Conservation (phyloP, 2,113 vertebrate genomes). For the Galemys pyrenaicus region DNA sequence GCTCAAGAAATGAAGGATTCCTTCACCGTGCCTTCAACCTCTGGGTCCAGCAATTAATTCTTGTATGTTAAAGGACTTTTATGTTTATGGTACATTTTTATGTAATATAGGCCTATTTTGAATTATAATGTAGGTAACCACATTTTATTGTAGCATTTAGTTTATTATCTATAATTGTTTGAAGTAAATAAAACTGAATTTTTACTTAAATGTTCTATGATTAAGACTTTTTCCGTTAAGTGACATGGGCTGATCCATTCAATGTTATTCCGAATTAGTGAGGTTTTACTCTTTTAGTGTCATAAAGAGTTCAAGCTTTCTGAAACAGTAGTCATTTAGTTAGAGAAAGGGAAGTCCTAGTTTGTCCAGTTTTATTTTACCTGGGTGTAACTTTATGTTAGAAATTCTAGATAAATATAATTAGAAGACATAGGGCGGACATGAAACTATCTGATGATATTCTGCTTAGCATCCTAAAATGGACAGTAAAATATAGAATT, state of each 20-base stretch:
- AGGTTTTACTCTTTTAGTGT: conserved; percentile 72
- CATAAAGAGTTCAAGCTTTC: conserved; percentile 32
- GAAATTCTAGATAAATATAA: not conserved
- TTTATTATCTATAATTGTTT: conserved; percentile 55
- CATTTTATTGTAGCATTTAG: conserved; percentile 67
- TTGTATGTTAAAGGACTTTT: conserved; percentile 83
- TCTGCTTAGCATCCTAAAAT: conserved; percentile 30
- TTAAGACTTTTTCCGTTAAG: conserved; percentile 58
- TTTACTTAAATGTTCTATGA: conserved; percentile 55
- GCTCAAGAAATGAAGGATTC: conserved; percentile 83
- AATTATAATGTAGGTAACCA: conserved; percentile 68
- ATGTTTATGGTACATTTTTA: conserved; percentile 77
- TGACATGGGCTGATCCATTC: not conserved
- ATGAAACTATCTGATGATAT: conserved; percentile 33
- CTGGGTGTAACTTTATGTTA: conserved; percentile 26
- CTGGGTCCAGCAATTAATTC: conserved; percentile 81
- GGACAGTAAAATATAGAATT: conserved; percentile 19
- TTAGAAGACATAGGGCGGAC: not conserved
- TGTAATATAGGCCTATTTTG: conserved; percentile 73
- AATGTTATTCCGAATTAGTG: conserved; percentile 73
- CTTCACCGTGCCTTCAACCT: conserved; percentile 80
- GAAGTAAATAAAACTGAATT: conserved; percentile 62
- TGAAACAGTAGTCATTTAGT: conserved; percentile 21
- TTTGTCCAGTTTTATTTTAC: conserved; percentile 25
- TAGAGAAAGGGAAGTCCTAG: conserved; percentile 15